Evolutionary conservation across 2,888 invertebrate genomes (phyloP).

Genomic region (Ptychoptera albimana): DNA sequence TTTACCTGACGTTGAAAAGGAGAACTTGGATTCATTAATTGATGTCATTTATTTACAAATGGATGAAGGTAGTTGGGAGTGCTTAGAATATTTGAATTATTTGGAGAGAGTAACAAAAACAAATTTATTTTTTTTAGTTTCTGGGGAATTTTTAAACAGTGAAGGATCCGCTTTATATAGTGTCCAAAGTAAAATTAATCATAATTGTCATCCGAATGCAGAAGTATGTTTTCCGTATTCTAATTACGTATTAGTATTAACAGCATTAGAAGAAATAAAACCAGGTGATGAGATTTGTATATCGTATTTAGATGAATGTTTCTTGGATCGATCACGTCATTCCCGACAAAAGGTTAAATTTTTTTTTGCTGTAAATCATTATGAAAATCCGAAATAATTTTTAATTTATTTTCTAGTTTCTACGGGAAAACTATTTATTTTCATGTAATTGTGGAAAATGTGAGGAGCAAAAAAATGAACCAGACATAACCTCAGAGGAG

Average conservation of each 20-base stretch:
- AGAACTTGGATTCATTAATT: constrained; percentile 56
- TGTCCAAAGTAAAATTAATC: constrained; percentile 81
- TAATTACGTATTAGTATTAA: constrained; percentile 56
- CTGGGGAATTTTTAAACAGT: constrained; percentile 63
- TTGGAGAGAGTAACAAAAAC: neutral
- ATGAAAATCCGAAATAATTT: neutral
- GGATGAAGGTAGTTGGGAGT: constrained; percentile 69
- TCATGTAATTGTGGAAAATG: constrained; percentile 72
- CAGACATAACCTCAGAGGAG: constrained; percentile 73
- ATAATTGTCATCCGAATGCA: constrained; percentile 83
- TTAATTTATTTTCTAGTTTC: constrained; percentile 22
- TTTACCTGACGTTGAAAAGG: constrained; percentile 47
- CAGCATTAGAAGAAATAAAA: constrained; percentile 53
- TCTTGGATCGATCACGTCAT: constrained; percentile 63
- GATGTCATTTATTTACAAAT: constrained; percentile 70
- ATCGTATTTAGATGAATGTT: constrained; percentile 80
- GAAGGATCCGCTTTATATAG: constrained; percentile 83
- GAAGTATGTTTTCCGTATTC: constrained; percentile 70
- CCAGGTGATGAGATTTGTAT: constrained; percentile 80
- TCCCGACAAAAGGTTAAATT: constrained; percentile 58
- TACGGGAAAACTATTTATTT: constrained; percentile 68
- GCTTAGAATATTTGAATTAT: too few relatives aligned
- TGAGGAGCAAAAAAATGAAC: constrained; percentile 49
- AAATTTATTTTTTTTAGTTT: constrained; percentile 15
- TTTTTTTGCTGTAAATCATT: constrained; percentile 24